Percentiles rank a stretch among this genome's conserved stretches.
Evolutionary conservation across 2,113 vertebrate species (phyloP).

Genomic region (Daboia siamensis): DNA sequence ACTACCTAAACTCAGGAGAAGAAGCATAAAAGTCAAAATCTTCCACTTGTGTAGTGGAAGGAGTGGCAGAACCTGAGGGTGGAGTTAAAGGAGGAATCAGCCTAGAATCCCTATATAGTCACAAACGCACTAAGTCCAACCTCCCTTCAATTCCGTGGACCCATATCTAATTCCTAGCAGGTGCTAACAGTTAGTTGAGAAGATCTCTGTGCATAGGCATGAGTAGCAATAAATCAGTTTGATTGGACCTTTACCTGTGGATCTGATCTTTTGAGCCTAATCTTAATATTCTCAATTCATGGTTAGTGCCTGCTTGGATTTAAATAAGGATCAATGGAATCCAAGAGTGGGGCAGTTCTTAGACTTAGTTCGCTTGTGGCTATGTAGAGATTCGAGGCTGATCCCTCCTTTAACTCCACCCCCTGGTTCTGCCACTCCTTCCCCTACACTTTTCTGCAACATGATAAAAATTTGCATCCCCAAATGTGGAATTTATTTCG

Average conservation of each 20-base stretch:
- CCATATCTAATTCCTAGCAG: neutral
- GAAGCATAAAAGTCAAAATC: neutral
- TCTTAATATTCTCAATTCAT: neutral
- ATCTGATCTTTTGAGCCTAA: neutral
- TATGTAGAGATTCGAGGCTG: neutral
- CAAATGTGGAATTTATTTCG: neutral
- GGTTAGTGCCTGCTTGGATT: neutral
- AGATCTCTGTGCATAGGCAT: neutral
- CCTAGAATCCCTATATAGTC: neutral
- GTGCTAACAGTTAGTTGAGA: neutral
- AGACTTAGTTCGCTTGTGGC: neutral
- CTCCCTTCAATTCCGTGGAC: neutral
- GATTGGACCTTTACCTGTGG: neutral
- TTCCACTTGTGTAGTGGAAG: neutral
- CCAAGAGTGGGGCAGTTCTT: neutral
- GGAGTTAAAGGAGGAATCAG: neutral
- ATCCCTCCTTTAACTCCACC: neutral
- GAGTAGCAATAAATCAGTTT: neutral
- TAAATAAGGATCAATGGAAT: neutral
- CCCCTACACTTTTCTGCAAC: neutral
- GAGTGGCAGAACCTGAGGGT: neutral
- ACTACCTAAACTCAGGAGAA: neutral
- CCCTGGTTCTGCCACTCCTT: neutral
- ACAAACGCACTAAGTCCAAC: neutral
- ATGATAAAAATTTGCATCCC: neutral